Evolutionary conservation across 2,113 vertebrate species (phyloP), one percentile per base, ranked within the genome.

Genomic region (Corvus cornix): DNA sequence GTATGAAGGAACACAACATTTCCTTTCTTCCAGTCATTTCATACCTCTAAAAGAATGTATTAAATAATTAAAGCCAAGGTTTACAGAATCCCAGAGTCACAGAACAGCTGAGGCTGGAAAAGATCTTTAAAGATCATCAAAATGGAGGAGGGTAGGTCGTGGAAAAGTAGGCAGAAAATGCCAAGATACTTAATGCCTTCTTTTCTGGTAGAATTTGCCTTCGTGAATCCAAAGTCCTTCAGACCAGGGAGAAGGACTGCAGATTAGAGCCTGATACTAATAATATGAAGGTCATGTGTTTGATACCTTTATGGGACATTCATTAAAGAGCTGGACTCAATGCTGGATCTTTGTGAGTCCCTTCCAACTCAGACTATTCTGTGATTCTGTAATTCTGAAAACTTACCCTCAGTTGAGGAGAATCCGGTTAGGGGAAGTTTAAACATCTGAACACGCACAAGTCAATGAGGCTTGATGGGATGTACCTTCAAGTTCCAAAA

Each of bases 341-440:
- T 21, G 49, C 24, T 26, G 13, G 7, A 14, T 37, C 35, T 31
- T 59, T 67, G 37, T 59, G 26, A 9, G 11, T 58, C 13, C 22
- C 13, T 67, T 51, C 16, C 72, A 21, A 35, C 6, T 51, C 16
- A 58, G 26, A 51, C 16, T 51, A 17, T 51, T 51, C 44, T 51
- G 31, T 51, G 20, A 43, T 51, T 67, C 52, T 43, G 13, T 67
- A 31, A 43, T 67, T 67, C 13, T 59, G 52, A 51, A 41, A 39
- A 41, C 5, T 51, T 69, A 26, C 4, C 10, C 3, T 63, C 11
- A 35, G 20, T 37, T 26, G 5, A 84, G 23, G 7, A 76, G 6
- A 44, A 59, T 48, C 6, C 20, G 8, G 0, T 69, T 28, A 55
- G 28, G 23, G 19, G 56, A 69, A 0, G 0, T 62, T 68, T 53